Conservation (phyloP, 2,113 vertebrate species). For the Scalopus aquaticus region DNA sequence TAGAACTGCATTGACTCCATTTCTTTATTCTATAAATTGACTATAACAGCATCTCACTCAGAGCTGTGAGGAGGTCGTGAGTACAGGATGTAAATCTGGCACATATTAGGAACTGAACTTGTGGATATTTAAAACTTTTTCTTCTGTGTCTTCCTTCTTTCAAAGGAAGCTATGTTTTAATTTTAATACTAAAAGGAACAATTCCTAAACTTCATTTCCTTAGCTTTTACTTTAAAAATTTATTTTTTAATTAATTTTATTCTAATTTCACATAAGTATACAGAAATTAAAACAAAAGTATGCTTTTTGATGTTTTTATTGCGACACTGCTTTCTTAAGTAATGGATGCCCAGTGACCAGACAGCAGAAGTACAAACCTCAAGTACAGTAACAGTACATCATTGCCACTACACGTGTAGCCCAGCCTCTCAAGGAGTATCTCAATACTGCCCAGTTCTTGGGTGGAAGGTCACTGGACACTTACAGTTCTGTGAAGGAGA, state of each 20-base stretch:
- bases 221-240: neutral
- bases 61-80: neutral
- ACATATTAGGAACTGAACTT: neutral
- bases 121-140: neutral
- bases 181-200: neutral
- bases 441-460: neutral
- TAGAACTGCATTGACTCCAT: neutral
- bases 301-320: neutral
- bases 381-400: fast-evolving
- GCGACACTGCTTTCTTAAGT: neutral
- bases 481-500: neutral
- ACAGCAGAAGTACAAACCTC: neutral
- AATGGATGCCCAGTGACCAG: neutral
- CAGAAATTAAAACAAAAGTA: constrained; percentile 10
- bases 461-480: neutral
- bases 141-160: neutral
- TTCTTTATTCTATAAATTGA: neutral
- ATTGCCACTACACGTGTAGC: fast-evolving
- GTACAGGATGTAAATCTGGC: neutral
- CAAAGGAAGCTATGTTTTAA: neutral
- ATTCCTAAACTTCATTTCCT: neutral
- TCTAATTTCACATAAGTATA: neutral
- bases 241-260: neutral
- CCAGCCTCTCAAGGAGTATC: too few species aligned
- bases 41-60: neutral